Base-by-base conservation (phyloP, 1,140 invertebrate genomes). In the Amphibalanus amphitrite region DNA sequence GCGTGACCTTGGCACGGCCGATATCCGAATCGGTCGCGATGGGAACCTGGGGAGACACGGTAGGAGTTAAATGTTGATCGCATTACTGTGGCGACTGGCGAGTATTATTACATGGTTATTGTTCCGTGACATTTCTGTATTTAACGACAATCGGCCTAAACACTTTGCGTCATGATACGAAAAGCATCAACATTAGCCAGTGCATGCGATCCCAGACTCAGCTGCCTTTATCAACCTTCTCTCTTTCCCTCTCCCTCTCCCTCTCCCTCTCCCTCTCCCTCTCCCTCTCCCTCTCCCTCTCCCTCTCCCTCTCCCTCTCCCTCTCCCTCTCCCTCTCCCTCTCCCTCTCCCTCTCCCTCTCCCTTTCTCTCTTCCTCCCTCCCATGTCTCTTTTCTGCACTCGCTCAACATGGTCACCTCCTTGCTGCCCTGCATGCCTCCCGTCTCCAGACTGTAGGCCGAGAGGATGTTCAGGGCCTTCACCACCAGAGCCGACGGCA, bases 401-500 rank as follows among this genome's bases (percentile, higher is more conserved):
- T 71, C 38, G 33, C 25, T 71, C 28, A 69, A 69, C 28, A 15
- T 10, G 64, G 70, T 71, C 68, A 73, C 74, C 73, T 76, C 75
- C 69, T 76, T 77, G 72, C 75, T 77, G 17, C 75, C 76, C 70
- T 77, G 76, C 15, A 76, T 71, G 15, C 76, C 75, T 15, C 77
- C 77, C 40, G 73, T 76, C 67, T 77, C 75, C 28, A 77, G 75
- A 25, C 75, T 73, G 38, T 76, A 76, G 15, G 75, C 76, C 25
- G 77, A 77, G 25, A 76, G 72, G 13, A 76, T 75, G 68, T 75
- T 77, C 72, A 77, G 77, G 28, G 71, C 75, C 69, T 76, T 76
- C 64, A 76, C 76, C 6, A 77, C 75, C 13, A 71, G 71, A 1
- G 73, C 72, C 28, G 75, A 73, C 6, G 73, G 74, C 3, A 74